phyloP scores from a whole-genome alignment of 2,113 vertebrate species.

The Ondatra zibethicus region DNA sequence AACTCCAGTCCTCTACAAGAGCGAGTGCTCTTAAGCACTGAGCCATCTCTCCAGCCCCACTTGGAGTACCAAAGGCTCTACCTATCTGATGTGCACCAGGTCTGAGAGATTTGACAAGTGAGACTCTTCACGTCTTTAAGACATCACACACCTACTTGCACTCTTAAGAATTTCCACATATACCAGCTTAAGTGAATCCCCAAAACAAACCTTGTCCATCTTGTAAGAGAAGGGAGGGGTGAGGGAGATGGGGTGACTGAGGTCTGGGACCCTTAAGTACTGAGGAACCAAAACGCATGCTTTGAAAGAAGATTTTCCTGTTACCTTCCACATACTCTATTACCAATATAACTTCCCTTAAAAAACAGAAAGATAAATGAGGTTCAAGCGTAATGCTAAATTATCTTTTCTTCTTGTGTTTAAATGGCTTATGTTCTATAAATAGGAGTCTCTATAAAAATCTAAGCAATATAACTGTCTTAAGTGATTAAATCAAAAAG shows the following conservation, averaged over 20 bases:
- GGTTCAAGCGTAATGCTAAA: neutral
- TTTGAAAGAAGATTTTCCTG: neutral
- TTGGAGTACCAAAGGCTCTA: neutral
- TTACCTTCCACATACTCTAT: neutral
- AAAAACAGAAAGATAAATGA: neutral
- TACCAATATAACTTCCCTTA: neutral
- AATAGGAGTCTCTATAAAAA: constrained; percentile 49
- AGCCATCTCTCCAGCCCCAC: neutral
- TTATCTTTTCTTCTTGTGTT: constrained; percentile 6
- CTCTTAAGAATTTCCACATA: neutral
- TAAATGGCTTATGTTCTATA: constrained; percentile 32
- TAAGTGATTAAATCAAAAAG: constrained; percentile 51
- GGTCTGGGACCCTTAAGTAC: neutral
- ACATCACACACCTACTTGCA: fast-evolving
- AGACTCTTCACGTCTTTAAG: no score
- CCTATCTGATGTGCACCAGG: fast-evolving
- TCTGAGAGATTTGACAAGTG: neutral
- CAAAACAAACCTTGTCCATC: neutral
- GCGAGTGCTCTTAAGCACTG: neutral
- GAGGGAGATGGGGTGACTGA: neutral
- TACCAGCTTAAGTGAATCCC: neutral
- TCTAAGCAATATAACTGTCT: constrained; percentile 39
- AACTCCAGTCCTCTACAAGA: neutral
- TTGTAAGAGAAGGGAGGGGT: neutral
- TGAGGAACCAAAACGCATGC: neutral